Conservation (phyloP, 1,140 invertebrate genomes). For the Bombus polaris region DNA sequence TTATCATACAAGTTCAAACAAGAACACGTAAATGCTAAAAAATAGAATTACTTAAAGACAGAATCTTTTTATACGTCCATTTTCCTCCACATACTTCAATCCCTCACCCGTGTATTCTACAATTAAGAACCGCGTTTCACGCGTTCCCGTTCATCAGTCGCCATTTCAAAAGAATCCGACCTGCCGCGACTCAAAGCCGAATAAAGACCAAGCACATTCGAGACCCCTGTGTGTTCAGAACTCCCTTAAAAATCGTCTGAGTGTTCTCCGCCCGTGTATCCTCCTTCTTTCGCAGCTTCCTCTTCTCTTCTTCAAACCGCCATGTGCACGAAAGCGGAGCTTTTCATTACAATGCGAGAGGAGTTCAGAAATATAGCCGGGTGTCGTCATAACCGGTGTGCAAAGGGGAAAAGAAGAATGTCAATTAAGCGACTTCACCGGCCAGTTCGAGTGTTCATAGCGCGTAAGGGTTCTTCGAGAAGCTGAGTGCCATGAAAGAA, state of each 20-base stretch:
- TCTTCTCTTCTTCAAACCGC: background rate
- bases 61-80: background rate
- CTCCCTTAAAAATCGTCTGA: conserved; percentile 20
- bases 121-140: conserved; percentile 8
- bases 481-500: background rate
- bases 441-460: conserved; percentile 31
- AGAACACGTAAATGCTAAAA: too few relatives aligned
- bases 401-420: conserved; percentile 44
- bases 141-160: background rate
- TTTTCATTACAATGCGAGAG: conserved; percentile 30
- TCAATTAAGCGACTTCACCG: conserved; percentile 60
- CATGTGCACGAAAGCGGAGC: conserved; percentile 14
- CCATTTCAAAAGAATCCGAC: background rate
- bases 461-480: conserved; percentile 7
- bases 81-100: background rate
- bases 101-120: background rate
- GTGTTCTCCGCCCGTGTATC: background rate
- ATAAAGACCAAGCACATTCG: background rate
- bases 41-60: too few relatives aligned
- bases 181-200: background rate
- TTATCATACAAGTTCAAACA: too few relatives aligned
- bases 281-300: background rate
- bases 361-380: conserved; percentile 43
- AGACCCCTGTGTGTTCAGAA: background rate
- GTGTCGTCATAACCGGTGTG: conserved; percentile 17